Evolutionary conservation across 1,140 invertebrate genomes (phyloP), one percentile per base, ranked within the genome.

Genomic region (Lepidurus apus): DNA sequence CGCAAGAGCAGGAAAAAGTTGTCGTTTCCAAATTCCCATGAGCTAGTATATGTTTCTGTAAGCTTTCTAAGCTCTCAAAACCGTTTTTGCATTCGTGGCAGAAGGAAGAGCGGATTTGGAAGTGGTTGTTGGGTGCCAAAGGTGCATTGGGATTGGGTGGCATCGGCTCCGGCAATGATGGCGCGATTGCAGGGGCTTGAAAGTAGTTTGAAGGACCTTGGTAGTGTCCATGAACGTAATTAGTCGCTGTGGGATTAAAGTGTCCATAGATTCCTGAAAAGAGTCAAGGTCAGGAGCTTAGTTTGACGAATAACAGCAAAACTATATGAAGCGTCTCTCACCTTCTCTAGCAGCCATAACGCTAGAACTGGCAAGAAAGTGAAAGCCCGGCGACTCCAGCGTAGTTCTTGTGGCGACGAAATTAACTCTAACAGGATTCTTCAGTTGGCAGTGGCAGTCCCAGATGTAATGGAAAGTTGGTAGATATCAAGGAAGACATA

Each of bases 141-240:
- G 53, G 21, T 21, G 53, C 53, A 65, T 65, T 65, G 21, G 53
- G 53, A 65, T 65, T 65, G 21, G 53, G 53, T 13, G 53, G 53
- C 53, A 65, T 65, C 53, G 53, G 53, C 17, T 65, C 53, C 6
- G 53, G 53, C 53, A 65, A 65, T 65, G 53, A 65, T 65, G 53
- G 53, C n/a, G 53, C 53, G 53, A 65, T 65, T n/a, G 53, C 7
- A 65, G 53, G 53, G 13, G 53, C 53, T 65, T 65, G 53, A 65
- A 65, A 65, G 53, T 65, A 65, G 53, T 65, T 65, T 65, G 53
- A 65, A 65, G 53, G 53, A 65, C 21, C 21, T 65, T 65, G 53
- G 21, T 65, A 65, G 53, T 65, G 53, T 17, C 53, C 53, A 65
- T 65, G 53, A 21, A 65, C 53, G 13, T 65, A 65, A 21, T 65